Conservation (phyloP, 2,113 vertebrate species). For the Poeciliopsis turrubarensis region DNA sequence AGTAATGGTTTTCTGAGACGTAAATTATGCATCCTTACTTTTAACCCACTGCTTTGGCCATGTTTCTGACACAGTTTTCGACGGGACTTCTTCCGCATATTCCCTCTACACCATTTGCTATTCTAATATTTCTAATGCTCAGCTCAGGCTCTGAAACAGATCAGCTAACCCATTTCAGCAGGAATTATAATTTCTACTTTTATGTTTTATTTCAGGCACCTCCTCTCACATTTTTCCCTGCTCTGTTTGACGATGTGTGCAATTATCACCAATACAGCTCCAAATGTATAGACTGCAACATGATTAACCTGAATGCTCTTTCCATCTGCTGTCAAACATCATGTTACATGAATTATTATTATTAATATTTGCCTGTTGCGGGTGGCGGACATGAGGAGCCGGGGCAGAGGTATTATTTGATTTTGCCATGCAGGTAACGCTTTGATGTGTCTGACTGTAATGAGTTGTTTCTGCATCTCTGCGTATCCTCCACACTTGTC, state of each 20-base stretch:
- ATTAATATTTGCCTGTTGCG: slow-evolving; percentile 24
- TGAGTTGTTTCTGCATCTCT: slow-evolving; percentile 53
- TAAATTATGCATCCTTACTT: neutral
- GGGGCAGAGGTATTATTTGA: slow-evolving; percentile 38
- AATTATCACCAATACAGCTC: slow-evolving; percentile 57
- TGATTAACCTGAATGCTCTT: slow-evolving; percentile 41
- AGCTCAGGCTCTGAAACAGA: neutral
- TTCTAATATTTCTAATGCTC: neutral
- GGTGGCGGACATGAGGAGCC: slow-evolving; percentile 22
- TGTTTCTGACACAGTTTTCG: neutral
- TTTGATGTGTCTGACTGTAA: slow-evolving; percentile 47
- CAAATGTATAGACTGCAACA: slow-evolving; percentile 19
- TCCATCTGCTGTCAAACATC: slow-evolving; percentile 27
- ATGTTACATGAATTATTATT: slow-evolving; percentile 18
- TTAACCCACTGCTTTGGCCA: neutral
- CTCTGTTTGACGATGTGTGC: slow-evolving; percentile 55
- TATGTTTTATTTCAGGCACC: slow-evolving; percentile 39
- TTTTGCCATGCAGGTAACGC: slow-evolving; percentile 56
- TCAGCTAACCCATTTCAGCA: neutral
- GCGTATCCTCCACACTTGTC: slow-evolving; percentile 64
- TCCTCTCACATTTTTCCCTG: slow-evolving; percentile 43
- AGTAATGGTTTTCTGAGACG: neutral
- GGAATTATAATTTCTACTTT: neutral
- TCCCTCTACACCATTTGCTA: too few relatives aligned
- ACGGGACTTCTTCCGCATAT: neutral